Evolutionary conservation across 2,888 invertebrate genomes (phyloP).

Genomic region (Nomada fucata): DNA sequence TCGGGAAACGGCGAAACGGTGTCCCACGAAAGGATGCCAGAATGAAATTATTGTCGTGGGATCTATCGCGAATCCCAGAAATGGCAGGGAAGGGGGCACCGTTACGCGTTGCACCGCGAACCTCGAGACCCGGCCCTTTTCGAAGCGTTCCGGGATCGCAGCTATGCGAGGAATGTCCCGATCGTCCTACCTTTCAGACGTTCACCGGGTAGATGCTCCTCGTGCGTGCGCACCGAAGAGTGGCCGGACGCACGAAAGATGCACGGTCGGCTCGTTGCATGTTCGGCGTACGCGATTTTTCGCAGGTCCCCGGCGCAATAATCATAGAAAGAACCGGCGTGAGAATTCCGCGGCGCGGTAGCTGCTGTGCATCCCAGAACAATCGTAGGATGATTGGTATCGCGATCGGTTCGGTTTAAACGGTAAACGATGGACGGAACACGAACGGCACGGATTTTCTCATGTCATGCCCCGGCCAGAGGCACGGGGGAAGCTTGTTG

Average conservation of each 20-base stretch:
- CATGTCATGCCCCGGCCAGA: background rate
- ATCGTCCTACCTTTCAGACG: slow-evolving; percentile 57
- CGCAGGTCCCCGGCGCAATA: background rate
- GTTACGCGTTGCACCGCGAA: slow-evolving; percentile 70
- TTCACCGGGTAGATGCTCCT: background rate
- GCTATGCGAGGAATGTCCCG: slow-evolving; percentile 80
- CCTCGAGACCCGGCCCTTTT: slow-evolving; percentile 69
- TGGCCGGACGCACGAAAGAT: slow-evolving; percentile 1
- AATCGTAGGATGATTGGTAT: slow-evolving; percentile 3
- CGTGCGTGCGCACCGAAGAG: no score
- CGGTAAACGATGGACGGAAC: background rate
- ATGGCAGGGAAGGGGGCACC: slow-evolving; percentile 74
- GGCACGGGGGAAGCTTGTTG: background rate
- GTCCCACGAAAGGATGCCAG: slow-evolving; percentile 68
- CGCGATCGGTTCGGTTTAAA: slow-evolving; percentile 21
- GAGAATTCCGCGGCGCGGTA: slow-evolving; percentile 3
- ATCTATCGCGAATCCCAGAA: slow-evolving; percentile 71
- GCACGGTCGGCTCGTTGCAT: slow-evolving; percentile 2
- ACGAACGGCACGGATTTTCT: slow-evolving; percentile 13
- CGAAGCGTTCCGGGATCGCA: slow-evolving; percentile 75
- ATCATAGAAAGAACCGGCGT: background rate
- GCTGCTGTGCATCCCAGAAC: background rate
- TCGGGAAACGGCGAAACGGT: slow-evolving; percentile 65
- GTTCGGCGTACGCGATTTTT: slow-evolving; percentile 35
- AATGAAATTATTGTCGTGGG: slow-evolving; percentile 81